phyloP scores from a whole-genome alignment of 2,888 invertebrate species.

The Protodeltote pygarga region DNA sequence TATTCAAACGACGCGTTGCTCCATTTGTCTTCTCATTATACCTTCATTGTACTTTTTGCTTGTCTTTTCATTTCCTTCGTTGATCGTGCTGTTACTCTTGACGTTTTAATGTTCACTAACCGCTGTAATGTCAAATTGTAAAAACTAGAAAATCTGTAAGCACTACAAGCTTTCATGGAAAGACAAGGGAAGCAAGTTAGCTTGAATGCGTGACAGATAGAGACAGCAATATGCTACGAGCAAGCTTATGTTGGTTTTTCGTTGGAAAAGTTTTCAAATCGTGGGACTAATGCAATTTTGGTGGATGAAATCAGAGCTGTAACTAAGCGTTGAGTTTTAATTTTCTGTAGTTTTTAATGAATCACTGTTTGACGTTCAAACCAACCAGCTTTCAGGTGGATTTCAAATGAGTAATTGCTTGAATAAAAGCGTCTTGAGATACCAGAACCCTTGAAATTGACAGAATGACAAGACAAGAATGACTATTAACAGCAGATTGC shows the following conservation, averaged over 20 bases:
- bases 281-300: conserved; percentile 14
- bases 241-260: conserved; percentile 10
- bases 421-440: too few relatives aligned
- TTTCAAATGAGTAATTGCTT: too few relatives aligned
- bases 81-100: conserved; percentile 14
- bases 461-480: too few relatives aligned
- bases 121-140: conserved; percentile 5
- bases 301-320: conserved; percentile 27
- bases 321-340: conserved; percentile 24
- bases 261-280: conserved; percentile 10
- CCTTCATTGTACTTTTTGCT: conserved; percentile 28
- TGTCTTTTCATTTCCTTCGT: conserved; percentile 34
- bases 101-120: conserved; percentile 33
- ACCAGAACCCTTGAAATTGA: too few relatives aligned
- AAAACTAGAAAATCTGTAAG: conserved; percentile 1
- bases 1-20: conserved; percentile 19
- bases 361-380: too few relatives aligned
- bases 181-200: too few relatives aligned
- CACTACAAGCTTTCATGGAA: too few relatives aligned
- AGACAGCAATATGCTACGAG: neutral
- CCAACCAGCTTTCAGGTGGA: too few relatives aligned
- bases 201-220: neutral
- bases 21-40: conserved; percentile 26
- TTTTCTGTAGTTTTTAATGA: conserved; percentile 29
- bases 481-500: too few relatives aligned